Evolutionary conservation across 2,113 vertebrate genomes (phyloP).

Genomic region (Megalops atlanticus): DNA sequence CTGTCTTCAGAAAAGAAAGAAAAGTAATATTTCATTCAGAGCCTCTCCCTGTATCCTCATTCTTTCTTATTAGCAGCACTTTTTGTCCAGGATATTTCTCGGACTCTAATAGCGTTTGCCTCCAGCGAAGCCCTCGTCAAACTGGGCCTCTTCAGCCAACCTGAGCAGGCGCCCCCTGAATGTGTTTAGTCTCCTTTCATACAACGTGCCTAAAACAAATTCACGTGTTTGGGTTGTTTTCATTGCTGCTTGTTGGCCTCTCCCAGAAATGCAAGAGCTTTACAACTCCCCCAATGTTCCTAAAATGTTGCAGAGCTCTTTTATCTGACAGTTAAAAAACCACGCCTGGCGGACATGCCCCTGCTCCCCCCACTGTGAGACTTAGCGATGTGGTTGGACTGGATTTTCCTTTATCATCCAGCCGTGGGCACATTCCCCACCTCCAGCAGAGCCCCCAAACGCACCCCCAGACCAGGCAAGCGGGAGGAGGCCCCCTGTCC

Average conservation of each 20-base stretch:
- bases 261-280: no score
- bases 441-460: no score
- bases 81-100: conserved; percentile 41
- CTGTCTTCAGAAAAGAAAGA: conserved; percentile 65
- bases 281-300: no score
- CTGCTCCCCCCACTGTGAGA: neutral
- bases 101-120: conserved; percentile 53
- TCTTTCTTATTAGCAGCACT: conserved; percentile 58
- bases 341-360: neutral
- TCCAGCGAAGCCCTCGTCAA: conserved; percentile 40
- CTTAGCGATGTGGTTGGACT: neutral
- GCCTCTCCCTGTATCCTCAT: conserved; percentile 57
- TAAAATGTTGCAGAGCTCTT: no score
- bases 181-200: neutral
- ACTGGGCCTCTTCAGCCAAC: neutral
- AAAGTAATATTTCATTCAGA: conserved; percentile 73
- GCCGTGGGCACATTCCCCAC: no score
- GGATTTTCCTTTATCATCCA: neutral
- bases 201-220: no score
- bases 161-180: neutral
- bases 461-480: no score
- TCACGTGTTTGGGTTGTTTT: no score
- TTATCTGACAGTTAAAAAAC: no score
- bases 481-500: no score
- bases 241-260: no score